These are phyloP conservation scores for Upupa epops DNA, from an alignment of 2,113 vertebrate genomes.

Conservation along the genomic window DNA sequence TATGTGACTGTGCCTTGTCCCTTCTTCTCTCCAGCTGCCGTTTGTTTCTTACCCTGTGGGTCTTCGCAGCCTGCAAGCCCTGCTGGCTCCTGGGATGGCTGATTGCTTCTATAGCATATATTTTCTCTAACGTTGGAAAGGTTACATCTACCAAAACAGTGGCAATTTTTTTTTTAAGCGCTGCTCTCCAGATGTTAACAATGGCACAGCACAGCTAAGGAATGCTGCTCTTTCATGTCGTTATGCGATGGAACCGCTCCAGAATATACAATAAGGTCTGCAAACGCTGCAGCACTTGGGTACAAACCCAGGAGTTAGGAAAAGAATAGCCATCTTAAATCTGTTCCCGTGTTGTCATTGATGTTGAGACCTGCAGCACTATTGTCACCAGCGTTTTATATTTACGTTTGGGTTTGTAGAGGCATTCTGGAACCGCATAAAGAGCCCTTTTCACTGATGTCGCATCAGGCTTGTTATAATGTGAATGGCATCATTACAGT, in stretches of 20 bases:
- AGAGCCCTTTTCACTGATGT: slow-evolving; percentile 64
- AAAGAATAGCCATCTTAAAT: not conserved
- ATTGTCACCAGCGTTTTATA: slow-evolving; percentile 39
- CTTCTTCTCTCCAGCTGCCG: not conserved
- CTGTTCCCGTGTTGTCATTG: not conserved
- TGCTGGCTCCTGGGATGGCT: not conserved
- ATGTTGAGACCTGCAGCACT: slow-evolving; percentile 5
- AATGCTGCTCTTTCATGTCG: not conserved
- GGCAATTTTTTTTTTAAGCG: not conserved
- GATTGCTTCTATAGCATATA: not conserved
- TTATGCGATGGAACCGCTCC: not conserved
- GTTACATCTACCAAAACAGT: not conserved
- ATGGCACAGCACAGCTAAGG: not conserved
- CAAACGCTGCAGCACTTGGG: not conserved
- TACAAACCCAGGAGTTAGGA: not conserved
- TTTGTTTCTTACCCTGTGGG: not conserved
- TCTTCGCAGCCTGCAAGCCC: not conserved
- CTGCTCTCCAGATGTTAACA: slow-evolving; percentile 27
- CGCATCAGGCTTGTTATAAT: slow-evolving; percentile 51
- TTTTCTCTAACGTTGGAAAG: not conserved
- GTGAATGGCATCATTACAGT: slow-evolving; percentile 71
- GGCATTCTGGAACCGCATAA: slow-evolving; percentile 57
- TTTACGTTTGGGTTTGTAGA: slow-evolving; percentile 52
- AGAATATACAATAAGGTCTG: not conserved
- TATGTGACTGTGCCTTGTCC: not conserved